Conservation (phyloP, 37 sponge, comb jelly and placozoan genomes). For the Chondrilla cf. caribensis region DNA sequence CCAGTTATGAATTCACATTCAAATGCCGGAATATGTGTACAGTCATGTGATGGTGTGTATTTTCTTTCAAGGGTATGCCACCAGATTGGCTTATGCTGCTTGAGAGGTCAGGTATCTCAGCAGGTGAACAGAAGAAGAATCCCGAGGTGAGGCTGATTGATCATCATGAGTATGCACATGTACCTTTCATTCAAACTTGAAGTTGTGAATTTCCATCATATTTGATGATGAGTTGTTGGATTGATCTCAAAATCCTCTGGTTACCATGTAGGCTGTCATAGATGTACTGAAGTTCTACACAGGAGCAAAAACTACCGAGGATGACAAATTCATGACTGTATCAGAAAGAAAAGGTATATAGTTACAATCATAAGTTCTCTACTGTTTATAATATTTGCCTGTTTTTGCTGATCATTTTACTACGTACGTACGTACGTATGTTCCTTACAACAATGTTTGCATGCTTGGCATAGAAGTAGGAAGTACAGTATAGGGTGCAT, state of each 20-base stretch:
- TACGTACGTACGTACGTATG: too few relatives aligned
- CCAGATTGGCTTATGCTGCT: constrained; percentile 87
- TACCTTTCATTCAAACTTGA: too few relatives aligned
- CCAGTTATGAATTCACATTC: too few relatives aligned
- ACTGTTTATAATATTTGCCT: background rate
- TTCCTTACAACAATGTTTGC: too few relatives aligned
- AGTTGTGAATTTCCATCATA: too few relatives aligned
- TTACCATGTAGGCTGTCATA: constrained; percentile 73
- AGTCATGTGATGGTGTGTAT: too few relatives aligned
- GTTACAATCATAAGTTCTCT: background rate
- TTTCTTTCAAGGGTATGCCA: constrained; percentile 87
- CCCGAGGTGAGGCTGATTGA: constrained; percentile 26
- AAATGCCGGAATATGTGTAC: too few relatives aligned
- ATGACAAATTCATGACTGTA: constrained; percentile 80
- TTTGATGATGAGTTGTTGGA: too few relatives aligned
- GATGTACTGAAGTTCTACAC: constrained; percentile 90
- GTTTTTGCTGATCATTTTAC: background rate
- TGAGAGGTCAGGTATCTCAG: constrained; percentile 77
- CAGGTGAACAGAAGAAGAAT: constrained; percentile 70
- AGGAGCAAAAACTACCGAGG: constrained; percentile 60
- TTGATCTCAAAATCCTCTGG: background rate
- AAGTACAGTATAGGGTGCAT: too few relatives aligned
- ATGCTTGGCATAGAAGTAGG: too few relatives aligned
- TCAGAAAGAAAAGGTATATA: background rate
- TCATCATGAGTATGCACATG: background rate